Percentiles rank a stretch among this genome's conserved stretches.
Evolutionary conservation across 2,888 invertebrate genomes (phyloP).

Genomic region (Helicoverpa assulta): DNA sequence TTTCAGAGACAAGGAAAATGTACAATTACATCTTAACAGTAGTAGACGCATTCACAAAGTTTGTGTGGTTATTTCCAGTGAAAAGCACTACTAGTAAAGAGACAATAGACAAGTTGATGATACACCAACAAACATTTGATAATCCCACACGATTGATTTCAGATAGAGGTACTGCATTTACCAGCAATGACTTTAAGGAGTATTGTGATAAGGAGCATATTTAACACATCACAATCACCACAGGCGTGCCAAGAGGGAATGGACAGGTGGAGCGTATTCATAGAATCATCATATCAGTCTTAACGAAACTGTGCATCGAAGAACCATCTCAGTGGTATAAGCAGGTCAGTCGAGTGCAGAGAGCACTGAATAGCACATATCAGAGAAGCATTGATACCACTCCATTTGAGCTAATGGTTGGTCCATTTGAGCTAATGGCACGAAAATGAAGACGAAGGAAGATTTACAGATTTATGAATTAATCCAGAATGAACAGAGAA

Average conservation of each 20-base stretch:
- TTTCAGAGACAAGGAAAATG: conserved; percentile 65
- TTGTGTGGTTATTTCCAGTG: conserved; percentile 71
- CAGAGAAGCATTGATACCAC: conserved; percentile 44
- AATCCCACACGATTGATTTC: conserved; percentile 3
- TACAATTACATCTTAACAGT: conserved; percentile 72
- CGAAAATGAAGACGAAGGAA: no score
- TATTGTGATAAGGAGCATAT: no score
- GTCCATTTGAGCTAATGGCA: conserved; percentile 25
- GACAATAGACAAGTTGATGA: not conserved
- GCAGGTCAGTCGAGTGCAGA: not conserved
- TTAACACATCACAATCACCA: no score
- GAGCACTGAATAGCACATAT: not conserved
- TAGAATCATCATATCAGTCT: no score
- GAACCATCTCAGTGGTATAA: conserved; percentile 1
- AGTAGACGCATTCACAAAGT: conserved; percentile 72
- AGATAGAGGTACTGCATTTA: conserved; percentile 8
- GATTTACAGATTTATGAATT: no score
- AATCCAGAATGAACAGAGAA: no score
- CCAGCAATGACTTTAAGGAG: conserved; percentile 3
- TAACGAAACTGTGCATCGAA: no score
- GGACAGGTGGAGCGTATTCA: no score
- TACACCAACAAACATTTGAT: conserved; percentile 7
- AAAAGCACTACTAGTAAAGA: conserved; percentile 58
- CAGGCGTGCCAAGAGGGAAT: no score
- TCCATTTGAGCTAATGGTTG: conserved; percentile 25